Evolutionary conservation across 1,140 invertebrate species (phyloP).

Genomic region (Drusus annulatus): DNA sequence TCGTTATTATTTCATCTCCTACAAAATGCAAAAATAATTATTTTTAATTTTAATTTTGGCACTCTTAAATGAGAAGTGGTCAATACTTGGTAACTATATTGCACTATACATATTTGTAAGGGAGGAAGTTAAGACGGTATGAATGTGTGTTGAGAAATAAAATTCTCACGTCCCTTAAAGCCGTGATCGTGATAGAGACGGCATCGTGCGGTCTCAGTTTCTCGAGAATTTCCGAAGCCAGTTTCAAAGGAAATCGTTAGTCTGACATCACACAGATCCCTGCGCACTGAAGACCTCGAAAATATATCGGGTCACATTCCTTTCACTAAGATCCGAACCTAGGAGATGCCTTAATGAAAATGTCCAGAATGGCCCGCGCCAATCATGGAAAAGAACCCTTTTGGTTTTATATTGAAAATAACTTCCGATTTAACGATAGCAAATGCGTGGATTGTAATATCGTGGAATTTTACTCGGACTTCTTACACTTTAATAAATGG

Average conservation of each 20-base stretch:
- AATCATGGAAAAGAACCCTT: neutral
- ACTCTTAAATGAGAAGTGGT: too few species aligned
- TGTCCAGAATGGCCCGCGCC: neutral
- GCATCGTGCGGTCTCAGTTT: constrained; percentile 5
- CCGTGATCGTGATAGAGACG: too few species aligned
- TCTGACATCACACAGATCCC: constrained; percentile 8
- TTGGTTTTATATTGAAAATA: neutral
- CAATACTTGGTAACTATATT: too few species aligned
- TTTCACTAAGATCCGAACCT: neutral
- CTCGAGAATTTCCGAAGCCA: constrained; percentile 14
- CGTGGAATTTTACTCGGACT: too few species aligned
- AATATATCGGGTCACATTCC: neutral
- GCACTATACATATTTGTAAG: too few species aligned
- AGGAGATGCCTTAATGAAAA: neutral
- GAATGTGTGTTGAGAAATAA: constrained; percentile 4
- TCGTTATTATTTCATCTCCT: too few species aligned
- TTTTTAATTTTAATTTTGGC: too few species aligned
- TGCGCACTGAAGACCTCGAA: neutral
- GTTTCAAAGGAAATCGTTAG: constrained; percentile 33
- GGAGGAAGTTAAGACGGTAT: neutral
- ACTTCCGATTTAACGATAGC: neutral
- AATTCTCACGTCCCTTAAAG: neutral
- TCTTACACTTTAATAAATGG: too few species aligned
- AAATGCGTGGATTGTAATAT: too few species aligned
- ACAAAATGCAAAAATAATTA: too few species aligned